Base-by-base conservation (phyloP, 2,113 vertebrate genomes). In the Ochotona princeps region DNA sequence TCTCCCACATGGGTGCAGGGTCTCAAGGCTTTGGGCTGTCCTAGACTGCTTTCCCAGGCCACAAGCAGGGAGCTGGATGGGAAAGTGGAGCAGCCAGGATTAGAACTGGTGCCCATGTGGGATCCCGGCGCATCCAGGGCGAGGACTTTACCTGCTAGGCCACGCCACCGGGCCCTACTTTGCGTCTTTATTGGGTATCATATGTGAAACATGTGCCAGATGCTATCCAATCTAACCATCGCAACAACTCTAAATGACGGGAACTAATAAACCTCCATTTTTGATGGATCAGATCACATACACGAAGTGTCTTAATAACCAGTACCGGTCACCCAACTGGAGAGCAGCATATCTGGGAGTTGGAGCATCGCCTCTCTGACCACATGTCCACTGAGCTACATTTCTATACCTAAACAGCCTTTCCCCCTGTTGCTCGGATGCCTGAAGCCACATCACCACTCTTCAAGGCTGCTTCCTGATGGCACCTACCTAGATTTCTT, bases 151-250 rank as follows among this genome's bases (percentile, higher is more conserved):
- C 3, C 38, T 6, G 6, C 38, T 44, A 6, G 3, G 38, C 38
- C 38, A 44, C 38, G 3, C 4, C 38, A 44, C 38, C 38, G 38
- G 38, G 14, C 54, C 54, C 54, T 57, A 18, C 54, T 57, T 57
- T 25, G 44, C 80, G 12, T 7, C 12, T 30, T 76, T 49, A 18
- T 18, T 79, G 70, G 51, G 5, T 44, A 11, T 85, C 73, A 57
- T 4, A 66, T 57, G n/a, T 47, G 32, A 87, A 38, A 26, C 3
- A 28, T 14, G 63, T 87, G 47, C 32, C 30, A 60, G 57, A 20
- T 17, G 38, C 23, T 80, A 44, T 81, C 13, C 35, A 51, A 90
- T 63, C 87, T 86, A 57, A 38, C 49, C 60, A 20, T 85, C 57
- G 61, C 30, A 35, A 35, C 44, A 83, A 18, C 67, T 88, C 57